Evolutionary conservation across 2,113 vertebrate species (phyloP).

Genomic region (Pantherophis guttatus): DNA sequence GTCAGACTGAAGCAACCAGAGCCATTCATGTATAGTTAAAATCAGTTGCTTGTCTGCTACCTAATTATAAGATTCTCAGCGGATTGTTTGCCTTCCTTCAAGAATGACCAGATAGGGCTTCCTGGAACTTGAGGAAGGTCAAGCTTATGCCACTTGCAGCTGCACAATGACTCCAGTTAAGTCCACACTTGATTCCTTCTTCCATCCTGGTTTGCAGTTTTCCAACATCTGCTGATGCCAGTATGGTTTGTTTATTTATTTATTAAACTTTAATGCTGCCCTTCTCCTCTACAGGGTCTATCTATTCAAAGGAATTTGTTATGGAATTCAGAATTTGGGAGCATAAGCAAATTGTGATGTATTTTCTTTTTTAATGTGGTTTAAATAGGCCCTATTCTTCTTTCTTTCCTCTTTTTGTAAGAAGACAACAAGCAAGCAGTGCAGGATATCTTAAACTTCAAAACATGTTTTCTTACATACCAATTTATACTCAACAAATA

Average conservation of each 20-base stretch:
- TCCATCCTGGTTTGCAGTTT: not conserved
- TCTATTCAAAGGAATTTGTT: constrained; percentile 60
- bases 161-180: not conserved
- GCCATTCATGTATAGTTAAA: not conserved
- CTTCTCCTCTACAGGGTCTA: constrained; percentile 36
- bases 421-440: constrained; percentile 51
- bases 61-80: not conserved
- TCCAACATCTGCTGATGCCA: constrained; percentile 59
- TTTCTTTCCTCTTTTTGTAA: constrained; percentile 27
- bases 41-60: not conserved
- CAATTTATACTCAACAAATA: not conserved
- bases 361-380: constrained; percentile 17
- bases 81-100: not conserved
- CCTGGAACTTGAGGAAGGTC: not conserved
- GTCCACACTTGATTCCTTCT: not conserved
- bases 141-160: not conserved
- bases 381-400: constrained; percentile 63
- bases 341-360: constrained; percentile 69
- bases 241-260: constrained; percentile 1
- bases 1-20: not conserved
- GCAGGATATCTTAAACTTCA: not conserved
- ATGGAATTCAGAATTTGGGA: constrained; percentile 69
- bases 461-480: constrained; percentile 8
- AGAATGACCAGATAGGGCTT: not conserved
- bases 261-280: no score